Evolutionary conservation across 1,140 invertebrate species (phyloP), one percentile per base, ranked within the genome.

Genomic region (Aphaenogaster floridana): DNA sequence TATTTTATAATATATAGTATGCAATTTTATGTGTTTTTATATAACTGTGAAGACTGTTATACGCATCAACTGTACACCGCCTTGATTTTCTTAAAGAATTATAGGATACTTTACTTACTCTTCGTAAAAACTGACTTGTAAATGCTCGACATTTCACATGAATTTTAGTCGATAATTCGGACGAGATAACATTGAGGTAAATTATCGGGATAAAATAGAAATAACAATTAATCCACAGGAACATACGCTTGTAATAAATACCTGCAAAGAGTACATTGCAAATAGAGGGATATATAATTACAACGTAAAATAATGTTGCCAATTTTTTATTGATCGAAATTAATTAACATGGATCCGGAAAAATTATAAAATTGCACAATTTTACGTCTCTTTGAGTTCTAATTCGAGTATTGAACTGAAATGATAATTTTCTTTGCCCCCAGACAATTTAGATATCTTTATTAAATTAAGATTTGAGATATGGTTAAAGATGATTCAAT

Each of bases 161-260:
- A 86, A 79, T 57, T 86, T 63, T 88, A 69, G 72, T 76, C 63
- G 52, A 86, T 72, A 86, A 88, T 86, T 88, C 66, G 66, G 48
- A 57, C 21, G 54, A 52, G 13, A 52, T 74, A 66, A 64, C 64
- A 39, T 69, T 15, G 13, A 63, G 87, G 52, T 36, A 74, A 88
- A 80, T 80, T 68, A 80, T 86, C 39, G 36, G 39, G 36, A 13
- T 66, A 74, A 72, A 86, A 64, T 13, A 74, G 52, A 88, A 86
- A 57, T 64, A 88, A 86, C 17, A 6, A 28, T 52, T 74, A 48
- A 21, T 34, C 52, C 39, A 13, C 6, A 36, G n/a, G 1, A 74
- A 50, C 59, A 61, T 39, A 45, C 15, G 11, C 28, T 78, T 78
- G 57, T 42, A 80, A 80, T 42, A 54, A 80, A 80, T 69, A 42